These are phyloP conservation scores for Aspidiotus rigidus DNA, from an alignment of 2,888 invertebrate species.

Conservation along the genomic window DNA sequence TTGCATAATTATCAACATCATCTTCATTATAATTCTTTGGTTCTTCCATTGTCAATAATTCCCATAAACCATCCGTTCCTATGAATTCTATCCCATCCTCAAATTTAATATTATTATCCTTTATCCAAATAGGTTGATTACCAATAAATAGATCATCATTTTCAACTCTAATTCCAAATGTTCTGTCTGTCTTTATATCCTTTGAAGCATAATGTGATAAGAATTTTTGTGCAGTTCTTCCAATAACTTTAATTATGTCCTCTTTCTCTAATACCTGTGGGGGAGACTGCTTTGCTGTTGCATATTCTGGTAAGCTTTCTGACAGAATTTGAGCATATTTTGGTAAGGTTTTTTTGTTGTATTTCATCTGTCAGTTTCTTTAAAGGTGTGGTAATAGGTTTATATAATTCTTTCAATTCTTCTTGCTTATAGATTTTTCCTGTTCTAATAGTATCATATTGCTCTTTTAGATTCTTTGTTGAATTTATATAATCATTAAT, in stretches of 20 bases:
- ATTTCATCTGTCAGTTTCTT: conserved; percentile 8
- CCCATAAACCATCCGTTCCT: conserved; percentile 13
- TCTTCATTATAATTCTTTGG: conserved; percentile 2
- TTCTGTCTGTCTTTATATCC: conserved; percentile 6
- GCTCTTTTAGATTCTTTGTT: neutral
- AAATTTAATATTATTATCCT: conserved; percentile 11
- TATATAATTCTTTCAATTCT: conserved; percentile 1
- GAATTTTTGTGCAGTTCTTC: conserved; percentile 7
- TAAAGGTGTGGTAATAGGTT: neutral
- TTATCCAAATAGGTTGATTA: conserved; percentile 9
- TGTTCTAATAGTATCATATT: conserved; percentile 1
- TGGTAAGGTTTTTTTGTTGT: conserved; percentile 8
- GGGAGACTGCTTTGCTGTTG: conserved; percentile 5
- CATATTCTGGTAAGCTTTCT: conserved; percentile 10
- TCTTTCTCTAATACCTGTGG: conserved; percentile 9
- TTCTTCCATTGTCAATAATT: conserved; percentile 9
- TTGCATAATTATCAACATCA: conserved; percentile 10
- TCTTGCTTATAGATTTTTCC: neutral
- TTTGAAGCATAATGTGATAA: conserved; percentile 10
- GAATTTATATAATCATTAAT: conserved; percentile 12
- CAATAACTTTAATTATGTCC: neutral
- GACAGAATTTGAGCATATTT: conserved; percentile 9
- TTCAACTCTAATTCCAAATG: conserved; percentile 6
- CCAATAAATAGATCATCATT: conserved; percentile 11
- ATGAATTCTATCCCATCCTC: conserved; percentile 7